A percentile compares a stretch with the other conserved stretches of the same genome.
phyloP scores from a whole-genome alignment of 2,888 invertebrate species.

The Aspidiotus destructor region DNA sequence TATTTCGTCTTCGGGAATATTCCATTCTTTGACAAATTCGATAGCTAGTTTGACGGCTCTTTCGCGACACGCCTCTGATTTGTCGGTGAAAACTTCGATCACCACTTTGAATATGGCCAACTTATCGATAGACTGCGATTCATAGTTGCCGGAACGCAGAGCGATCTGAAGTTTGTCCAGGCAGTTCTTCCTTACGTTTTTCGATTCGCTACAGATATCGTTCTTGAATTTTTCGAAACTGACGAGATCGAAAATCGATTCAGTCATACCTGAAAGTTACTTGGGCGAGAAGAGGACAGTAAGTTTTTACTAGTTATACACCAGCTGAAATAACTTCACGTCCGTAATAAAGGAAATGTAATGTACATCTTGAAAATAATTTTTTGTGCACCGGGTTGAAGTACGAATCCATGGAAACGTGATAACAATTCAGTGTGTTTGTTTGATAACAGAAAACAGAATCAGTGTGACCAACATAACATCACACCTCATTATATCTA shows the following conservation, averaged over 20 bases:
- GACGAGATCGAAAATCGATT: background rate
- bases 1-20: conserved; percentile 58
- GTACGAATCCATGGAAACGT: too few relatives aligned
- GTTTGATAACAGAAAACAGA: too few relatives aligned
- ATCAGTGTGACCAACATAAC: too few relatives aligned
- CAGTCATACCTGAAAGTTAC: too few relatives aligned
- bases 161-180: background rate
- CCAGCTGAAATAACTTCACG: too few relatives aligned
- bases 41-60: conserved; percentile 49
- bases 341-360: too few relatives aligned
- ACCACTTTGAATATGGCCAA: background rate
- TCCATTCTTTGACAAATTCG: conserved; percentile 45
- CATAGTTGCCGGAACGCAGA: background rate
- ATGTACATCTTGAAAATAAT: too few relatives aligned
- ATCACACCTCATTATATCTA: too few relatives aligned
- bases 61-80: conserved; percentile 56
- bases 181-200: background rate
- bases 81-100: conserved; percentile 43
- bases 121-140: background rate
- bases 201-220: background rate
- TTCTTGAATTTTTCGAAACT: background rate
- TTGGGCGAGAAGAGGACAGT: too few relatives aligned
- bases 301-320: too few relatives aligned
- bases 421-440: too few relatives aligned
- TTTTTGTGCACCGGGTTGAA: too few relatives aligned